A percentile compares a stretch with the other conserved stretches of the same genome.
Evolutionary conservation across 2,797 vertebrate genomes (phyloP).

Genomic region (Linurgus olivaceus): DNA sequence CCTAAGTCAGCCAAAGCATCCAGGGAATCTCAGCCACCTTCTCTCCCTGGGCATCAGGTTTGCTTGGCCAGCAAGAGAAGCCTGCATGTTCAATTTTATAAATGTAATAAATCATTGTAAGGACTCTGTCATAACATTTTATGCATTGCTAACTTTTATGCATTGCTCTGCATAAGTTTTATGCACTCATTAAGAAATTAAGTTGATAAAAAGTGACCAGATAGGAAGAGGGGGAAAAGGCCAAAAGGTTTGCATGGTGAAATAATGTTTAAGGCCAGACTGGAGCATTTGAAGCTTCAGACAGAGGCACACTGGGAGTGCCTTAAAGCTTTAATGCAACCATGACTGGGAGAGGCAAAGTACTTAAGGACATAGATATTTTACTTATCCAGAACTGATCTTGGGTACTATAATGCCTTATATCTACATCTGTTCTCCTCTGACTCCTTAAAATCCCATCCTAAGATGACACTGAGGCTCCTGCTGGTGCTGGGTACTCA

Average conservation of each 20-base stretch:
- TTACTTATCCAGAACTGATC: neutral
- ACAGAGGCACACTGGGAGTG: neutral
- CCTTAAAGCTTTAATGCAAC: neutral
- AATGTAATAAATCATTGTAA: slow-evolving; percentile 26
- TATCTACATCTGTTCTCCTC: neutral
- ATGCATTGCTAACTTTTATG: slow-evolving; percentile 53
- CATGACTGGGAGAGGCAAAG: neutral
- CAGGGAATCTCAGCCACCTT: neutral
- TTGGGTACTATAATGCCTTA: rapidly evolving
- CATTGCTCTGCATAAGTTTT: slow-evolving; percentile 55
- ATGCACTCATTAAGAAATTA: slow-evolving; percentile 57
- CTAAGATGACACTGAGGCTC: neutral
- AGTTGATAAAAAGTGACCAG: slow-evolving; percentile 57
- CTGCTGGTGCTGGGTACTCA: too few relatives aligned
- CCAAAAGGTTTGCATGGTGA: slow-evolving; percentile 27
- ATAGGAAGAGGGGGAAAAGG: neutral
- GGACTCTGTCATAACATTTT: slow-evolving; percentile 19
- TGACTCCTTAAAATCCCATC: neutral
- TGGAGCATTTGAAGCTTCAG: neutral
- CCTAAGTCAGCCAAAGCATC: neutral
- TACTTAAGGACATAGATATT: neutral
- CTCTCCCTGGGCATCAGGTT: neutral
- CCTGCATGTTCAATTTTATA: slow-evolving; percentile 9
- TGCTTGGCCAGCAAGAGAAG: neutral
- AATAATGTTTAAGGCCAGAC: slow-evolving; percentile 23